Evolutionary conservation across 2,888 invertebrate genomes (phyloP).

Genomic region (Iselma pallidipennis): DNA sequence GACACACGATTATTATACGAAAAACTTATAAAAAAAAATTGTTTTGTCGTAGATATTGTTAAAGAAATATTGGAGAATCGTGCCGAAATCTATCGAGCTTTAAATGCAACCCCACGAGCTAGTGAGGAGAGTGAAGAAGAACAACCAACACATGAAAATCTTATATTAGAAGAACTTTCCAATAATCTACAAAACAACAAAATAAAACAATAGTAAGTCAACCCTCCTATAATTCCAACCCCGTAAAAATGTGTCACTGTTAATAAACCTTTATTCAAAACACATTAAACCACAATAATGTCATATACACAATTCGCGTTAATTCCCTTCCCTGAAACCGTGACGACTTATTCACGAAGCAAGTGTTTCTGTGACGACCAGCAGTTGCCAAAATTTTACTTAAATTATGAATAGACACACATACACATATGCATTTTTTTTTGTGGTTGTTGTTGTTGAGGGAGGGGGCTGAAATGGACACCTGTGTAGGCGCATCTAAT

Average conservation of each 20-base stretch:
- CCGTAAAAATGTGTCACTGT: conserved; percentile 3
- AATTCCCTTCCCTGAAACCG: conserved; percentile 8
- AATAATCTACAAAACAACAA: conserved; percentile 42
- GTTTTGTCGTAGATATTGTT: conserved; percentile 66
- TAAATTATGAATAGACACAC: background rate
- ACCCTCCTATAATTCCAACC: background rate
- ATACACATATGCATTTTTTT: background rate
- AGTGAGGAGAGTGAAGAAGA: conserved; percentile 45
- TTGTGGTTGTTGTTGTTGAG: background rate
- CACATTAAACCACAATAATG: conserved; percentile 27
- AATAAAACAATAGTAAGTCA: conserved; percentile 25
- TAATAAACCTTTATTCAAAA: conserved; percentile 28
- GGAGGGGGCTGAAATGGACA: conserved; percentile 25
- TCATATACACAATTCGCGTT: background rate
- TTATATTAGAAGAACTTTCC: conserved; percentile 46
- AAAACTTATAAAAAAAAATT: background rate
- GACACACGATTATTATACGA: background rate
- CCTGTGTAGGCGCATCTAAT: conserved; percentile 43
- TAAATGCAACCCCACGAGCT: conserved; percentile 46
- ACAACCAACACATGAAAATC: conserved; percentile 42
- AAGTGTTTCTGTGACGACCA: conserved; percentile 15
- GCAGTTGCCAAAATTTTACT: conserved; percentile 3
- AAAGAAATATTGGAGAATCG: conserved; percentile 77
- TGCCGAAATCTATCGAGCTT: conserved; percentile 64
- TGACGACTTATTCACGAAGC: conserved; percentile 10